Percentiles rank a stretch among this genome's conserved stretches.
These are phyloP conservation scores for Agonopterix heracliana DNA, from an alignment of 2,888 invertebrate species.

Conservation along the genomic window DNA sequence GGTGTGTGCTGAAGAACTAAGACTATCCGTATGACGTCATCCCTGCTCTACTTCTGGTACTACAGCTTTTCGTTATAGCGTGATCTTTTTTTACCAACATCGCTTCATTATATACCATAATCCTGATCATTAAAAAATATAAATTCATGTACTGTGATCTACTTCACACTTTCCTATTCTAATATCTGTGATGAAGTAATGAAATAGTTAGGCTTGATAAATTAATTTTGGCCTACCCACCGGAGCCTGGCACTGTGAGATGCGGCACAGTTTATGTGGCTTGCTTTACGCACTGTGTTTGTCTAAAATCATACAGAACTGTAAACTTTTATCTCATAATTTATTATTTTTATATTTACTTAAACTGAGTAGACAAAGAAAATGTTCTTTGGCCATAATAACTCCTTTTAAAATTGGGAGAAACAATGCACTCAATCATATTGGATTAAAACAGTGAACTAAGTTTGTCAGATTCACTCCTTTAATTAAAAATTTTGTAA, in stretches of 20 bases:
- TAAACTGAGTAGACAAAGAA: too few relatives aligned
- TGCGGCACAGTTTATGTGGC: conserved; percentile 21
- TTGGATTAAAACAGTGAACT: too few relatives aligned
- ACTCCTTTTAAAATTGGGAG: too few relatives aligned
- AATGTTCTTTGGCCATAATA: background rate
- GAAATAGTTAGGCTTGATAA: conserved; percentile 46
- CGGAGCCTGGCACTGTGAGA: conserved; percentile 34
- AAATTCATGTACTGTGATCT: conserved; percentile 35
- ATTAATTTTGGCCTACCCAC: conserved; percentile 61
- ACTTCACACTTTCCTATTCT: conserved; percentile 61
- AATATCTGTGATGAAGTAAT: conserved; percentile 66
- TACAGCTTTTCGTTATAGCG: conserved; percentile 14
- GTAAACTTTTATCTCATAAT: background rate
- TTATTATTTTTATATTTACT: too few relatives aligned
- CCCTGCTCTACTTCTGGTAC: conserved; percentile 17
- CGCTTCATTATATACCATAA: conserved; percentile 31
- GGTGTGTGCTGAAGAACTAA: conserved; percentile 75
- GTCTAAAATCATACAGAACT: background rate
- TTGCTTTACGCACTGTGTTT: conserved; percentile 31
- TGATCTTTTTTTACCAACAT: conserved; percentile 12
- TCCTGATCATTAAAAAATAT: conserved; percentile 35
- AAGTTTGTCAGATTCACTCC: too few relatives aligned
- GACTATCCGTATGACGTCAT: conserved; percentile 21
- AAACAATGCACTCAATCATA: background rate
- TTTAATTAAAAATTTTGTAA: too few relatives aligned